phyloP scores from a whole-genome alignment of 2,888 invertebrate species.

The Macrosoma leucophasiata region DNA sequence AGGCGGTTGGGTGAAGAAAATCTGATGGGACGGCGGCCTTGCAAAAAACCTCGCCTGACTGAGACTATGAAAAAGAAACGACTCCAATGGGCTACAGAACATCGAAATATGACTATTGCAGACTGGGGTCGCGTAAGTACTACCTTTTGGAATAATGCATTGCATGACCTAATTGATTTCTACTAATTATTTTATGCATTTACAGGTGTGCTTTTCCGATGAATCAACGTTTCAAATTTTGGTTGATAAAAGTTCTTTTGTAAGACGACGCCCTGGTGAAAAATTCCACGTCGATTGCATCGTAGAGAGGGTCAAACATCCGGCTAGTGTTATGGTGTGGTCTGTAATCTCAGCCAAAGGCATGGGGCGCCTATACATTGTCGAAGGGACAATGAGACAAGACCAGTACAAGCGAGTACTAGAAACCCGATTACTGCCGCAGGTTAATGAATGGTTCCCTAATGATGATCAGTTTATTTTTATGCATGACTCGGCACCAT shows the following conservation, averaged over 20 bases:
- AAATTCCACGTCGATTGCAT: constrained; percentile 15
- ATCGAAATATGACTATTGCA: no score
- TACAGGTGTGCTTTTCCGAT: no score
- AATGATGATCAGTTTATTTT: constrained; percentile 13
- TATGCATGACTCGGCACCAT: constrained; percentile 5
- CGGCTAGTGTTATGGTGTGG: constrained; percentile 17
- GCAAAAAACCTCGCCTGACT: constrained; percentile 5
- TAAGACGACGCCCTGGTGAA: constrained; percentile 15
- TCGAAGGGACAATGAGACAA: constrained; percentile 13
- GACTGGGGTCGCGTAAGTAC: no score
- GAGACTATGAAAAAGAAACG: not conserved
- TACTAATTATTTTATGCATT: no score
- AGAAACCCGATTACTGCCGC: constrained; percentile 14
- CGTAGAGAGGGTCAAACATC: constrained; percentile 16
- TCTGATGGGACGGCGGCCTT: constrained; percentile 7
- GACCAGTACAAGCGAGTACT: constrained; percentile 9
- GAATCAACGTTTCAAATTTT: no score
- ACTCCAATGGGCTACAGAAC: constrained; percentile 1
- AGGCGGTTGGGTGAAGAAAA: constrained; percentile 7
- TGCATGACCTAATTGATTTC: no score
- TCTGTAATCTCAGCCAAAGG: constrained; percentile 16
- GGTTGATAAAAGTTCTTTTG: no score
- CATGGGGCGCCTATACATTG: constrained; percentile 13
- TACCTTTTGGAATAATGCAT: no score
- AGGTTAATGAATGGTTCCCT: constrained; percentile 18